Conservation (phyloP, 2,797 vertebrate genomes). For the Discoglossus pictus region DNA sequence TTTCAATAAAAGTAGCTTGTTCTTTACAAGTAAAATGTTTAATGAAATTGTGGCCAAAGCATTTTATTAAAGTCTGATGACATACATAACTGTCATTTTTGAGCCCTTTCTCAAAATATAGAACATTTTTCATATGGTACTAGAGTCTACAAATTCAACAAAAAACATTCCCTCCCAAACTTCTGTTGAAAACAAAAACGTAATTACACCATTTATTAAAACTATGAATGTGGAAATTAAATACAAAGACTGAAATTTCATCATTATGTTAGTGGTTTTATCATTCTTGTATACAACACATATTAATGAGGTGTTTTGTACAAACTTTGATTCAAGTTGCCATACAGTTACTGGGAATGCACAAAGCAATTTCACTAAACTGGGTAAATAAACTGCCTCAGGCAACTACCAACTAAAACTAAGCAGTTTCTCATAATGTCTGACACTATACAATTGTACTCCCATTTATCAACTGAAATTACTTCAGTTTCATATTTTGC, state of each 20-base stretch:
- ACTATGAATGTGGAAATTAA: background rate
- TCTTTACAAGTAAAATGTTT: too few species aligned
- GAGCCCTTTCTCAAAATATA: too few species aligned
- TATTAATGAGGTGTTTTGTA: conserved; percentile 3
- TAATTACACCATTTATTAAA: too few species aligned
- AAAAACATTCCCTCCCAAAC: too few species aligned
- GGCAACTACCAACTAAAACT: background rate
- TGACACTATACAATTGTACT: background rate
- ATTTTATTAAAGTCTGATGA: too few species aligned
- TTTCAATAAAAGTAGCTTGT: too few species aligned
- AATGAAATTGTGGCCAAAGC: too few species aligned
- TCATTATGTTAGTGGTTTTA: background rate
- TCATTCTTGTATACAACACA: background rate
- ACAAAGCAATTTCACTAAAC: conserved; percentile 6
- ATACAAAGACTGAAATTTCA: background rate
- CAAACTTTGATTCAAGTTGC: background rate
- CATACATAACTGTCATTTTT: too few species aligned
- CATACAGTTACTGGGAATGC: background rate
- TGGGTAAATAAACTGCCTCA: background rate
- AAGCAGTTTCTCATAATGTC: background rate
- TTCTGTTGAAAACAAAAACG: too few species aligned
- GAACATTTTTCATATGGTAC: too few species aligned
- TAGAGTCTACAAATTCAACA: too few species aligned
- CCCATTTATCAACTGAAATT: background rate
- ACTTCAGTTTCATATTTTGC: background rate